Evolutionary conservation across 2,113 vertebrate genomes (phyloP).

Genomic region (Oxyura jamaicensis): DNA sequence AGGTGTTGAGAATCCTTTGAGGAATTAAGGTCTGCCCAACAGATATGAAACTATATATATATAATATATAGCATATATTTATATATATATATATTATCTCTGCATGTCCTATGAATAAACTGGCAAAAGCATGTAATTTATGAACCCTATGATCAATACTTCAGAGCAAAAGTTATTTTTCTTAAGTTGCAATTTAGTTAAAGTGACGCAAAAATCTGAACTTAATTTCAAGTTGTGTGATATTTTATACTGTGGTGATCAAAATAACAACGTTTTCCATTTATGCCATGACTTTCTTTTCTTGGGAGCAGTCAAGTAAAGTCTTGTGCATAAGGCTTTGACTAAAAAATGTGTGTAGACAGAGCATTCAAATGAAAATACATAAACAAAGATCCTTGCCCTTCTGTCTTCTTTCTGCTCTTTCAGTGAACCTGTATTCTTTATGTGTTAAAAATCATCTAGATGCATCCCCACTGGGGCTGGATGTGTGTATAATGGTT

Average conservation of each 20-base stretch:
- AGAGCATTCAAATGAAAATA: not conserved
- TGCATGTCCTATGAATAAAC: not conserved
- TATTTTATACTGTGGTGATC: not conserved
- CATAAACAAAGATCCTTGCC: not conserved
- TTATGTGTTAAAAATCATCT: not conserved
- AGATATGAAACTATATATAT: not conserved
- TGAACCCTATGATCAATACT: not conserved
- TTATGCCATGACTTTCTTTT: not conserved
- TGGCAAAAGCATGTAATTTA: not conserved
- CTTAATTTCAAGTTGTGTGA: rapidly evolving
- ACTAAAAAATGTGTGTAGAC: not conserved
- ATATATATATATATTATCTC: not conserved
- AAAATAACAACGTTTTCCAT: not conserved
- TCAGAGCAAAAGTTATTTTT: not conserved
- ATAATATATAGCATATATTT: too few species aligned
- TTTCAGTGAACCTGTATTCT: not conserved
- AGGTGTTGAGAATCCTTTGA: rapidly evolving
- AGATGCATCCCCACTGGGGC: not conserved
- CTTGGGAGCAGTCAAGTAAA: not conserved
- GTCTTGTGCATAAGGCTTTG: not conserved
- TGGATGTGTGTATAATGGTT: not conserved
- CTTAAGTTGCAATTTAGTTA: not conserved
- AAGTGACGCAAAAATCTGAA: not conserved
- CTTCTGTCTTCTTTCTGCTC: not conserved
- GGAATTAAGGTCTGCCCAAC: not conserved